Evolutionary conservation across 2,113 vertebrate genomes (phyloP).

Genomic region (Noctilio leporinus): DNA sequence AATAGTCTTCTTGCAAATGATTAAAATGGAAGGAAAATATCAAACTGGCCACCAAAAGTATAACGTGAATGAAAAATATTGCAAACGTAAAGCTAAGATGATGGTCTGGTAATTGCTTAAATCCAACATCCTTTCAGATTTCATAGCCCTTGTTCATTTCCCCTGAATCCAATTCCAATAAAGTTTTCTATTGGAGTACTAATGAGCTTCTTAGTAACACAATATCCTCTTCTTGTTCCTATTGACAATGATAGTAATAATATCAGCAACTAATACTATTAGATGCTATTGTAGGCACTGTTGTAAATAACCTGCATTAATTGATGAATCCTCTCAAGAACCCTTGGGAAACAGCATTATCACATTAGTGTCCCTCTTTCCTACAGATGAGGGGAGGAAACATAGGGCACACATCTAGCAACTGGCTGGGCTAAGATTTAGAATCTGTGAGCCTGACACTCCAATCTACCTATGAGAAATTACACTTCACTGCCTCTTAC

Average conservation of each 20-base stretch:
- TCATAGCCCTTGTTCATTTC: neutral
- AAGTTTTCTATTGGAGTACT: neutral
- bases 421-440: neutral
- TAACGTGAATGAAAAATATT: slow-evolving; percentile 64
- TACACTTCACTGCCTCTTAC: neutral
- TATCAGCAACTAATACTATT: neutral
- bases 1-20: neutral
- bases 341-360: neutral
- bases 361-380: neutral
- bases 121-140: neutral
- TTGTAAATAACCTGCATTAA: neutral
- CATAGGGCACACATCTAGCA: neutral
- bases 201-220: neutral
- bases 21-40: slow-evolving; percentile 17
- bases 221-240: neutral
- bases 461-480: neutral
- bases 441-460: neutral
- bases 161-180: neutral
- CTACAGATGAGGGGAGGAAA: neutral
- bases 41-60: slow-evolving; percentile 59
- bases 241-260: neutral
- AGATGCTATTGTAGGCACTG: neutral
- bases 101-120: slow-evolving; percentile 9
- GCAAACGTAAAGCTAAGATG: slow-evolving; percentile 59
- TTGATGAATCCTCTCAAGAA: neutral